Evolutionary conservation across 2,113 vertebrate genomes (phyloP), one percentile per base, ranked within the genome.

Genomic region (Chaenocephalus aceratus): DNA sequence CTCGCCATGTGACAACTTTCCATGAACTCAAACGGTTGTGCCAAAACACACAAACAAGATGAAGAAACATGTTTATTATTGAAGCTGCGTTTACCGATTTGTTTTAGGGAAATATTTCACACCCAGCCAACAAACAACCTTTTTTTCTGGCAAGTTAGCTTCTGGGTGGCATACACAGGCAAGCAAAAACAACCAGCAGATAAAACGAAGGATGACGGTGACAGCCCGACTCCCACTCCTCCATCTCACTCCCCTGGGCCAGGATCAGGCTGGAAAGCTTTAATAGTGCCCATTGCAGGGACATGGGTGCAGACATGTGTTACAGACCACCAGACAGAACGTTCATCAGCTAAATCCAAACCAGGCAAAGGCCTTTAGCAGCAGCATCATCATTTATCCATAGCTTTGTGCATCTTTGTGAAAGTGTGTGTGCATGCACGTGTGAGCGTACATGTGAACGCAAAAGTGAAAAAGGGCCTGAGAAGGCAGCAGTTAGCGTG

Each of bases 401-500:
- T 83, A 90, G 83, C 53, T 3, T 3, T 59, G 70, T 75, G 70
- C 61, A 62, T 67, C 51, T 44, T 30, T 77, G 61, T 34, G 49
- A 59, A 51, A 65, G 65, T 26, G 70, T 76, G 60, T 2, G 30
- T 49, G 46, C 30, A 26, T 44, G 78, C 58, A 60, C 13, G 30
- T 60, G 83, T 69, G 71, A 36, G 52, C 59, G 51, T 59, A 54
- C 76, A 81, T 61, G 88, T 79, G 83, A 63, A 79, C 14, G 5
- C 18, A 30, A 75, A 68, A 41, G 54, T 7, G 49, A 64, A 68
- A 85, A 84, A 80, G 82, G 72, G 83, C 66, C 75, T 73, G 87
- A 85, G 88, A 89, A 84, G 76, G 80, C 80, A 84, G 87, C 78
- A 74, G 88, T 91, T 82, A 81, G 86, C 93, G 93, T 95, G 95